Evolutionary conservation across 2,888 invertebrate species (phyloP), one percentile per base, ranked within the genome.

Genomic region (Phaonia tiefii): DNA sequence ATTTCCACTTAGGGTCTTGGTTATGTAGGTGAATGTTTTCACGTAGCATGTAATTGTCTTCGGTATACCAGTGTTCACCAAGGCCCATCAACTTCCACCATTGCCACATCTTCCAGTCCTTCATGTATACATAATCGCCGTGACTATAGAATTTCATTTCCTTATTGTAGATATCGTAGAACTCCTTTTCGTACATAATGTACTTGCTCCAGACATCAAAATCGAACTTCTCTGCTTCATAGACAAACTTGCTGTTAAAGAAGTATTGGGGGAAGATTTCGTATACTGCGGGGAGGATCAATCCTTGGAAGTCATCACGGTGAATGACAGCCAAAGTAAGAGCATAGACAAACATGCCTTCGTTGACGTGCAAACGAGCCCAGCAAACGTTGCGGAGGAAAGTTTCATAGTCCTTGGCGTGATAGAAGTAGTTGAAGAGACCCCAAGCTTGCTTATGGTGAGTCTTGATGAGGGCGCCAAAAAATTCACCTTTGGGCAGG

Each of bases 241-340:
- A 92, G 88, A 95, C 93, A 74, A 94, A 92, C 86, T 94, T 93
- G 65, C 92, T 91, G 86, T 93, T 94, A 88, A 94, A 92, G 92
- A 94, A 95, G 89, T 92, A 92, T 83, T 94, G 93, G 0, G 95
- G 96, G 88, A 93, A 92, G 75, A 95, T 91, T 89, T 96, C 95
- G 86, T 95, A 95, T 67, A 93, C 91, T 46, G 95, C 93, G n/a
- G 95, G 95, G 0, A 95, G 89, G 26, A 93, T 91, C 63, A 95
- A 89, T 42, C 93, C 93, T 85, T 93, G 92, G 63, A 93, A 93
- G 82, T 95, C 94, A 11, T 90, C 89, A 37, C 94, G 93, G 85
- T 94, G 93, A 25, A 93, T 88, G 8, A 75, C 75, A 15, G 93
- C 94, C 13, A 92, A 91, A 80, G 92, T 92, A 63, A 94, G 89